phyloP scores from a whole-genome alignment of 2,888 invertebrate species.

The Euplagia quadripunctaria region DNA sequence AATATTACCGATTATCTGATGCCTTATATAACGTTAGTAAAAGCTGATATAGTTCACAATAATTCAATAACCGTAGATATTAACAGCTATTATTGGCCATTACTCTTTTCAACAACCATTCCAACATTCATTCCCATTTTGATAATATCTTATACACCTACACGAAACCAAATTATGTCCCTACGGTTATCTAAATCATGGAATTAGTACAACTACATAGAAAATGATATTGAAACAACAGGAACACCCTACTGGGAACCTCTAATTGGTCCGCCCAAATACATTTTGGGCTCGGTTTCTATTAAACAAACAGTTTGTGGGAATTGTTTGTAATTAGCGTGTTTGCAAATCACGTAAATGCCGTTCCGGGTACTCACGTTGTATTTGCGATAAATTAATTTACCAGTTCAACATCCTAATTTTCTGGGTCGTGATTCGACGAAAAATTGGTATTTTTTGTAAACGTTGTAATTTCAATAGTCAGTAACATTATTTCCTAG shows the following conservation, averaged over 20 bases:
- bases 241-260: conserved; percentile 46
- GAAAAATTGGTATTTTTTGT: not conserved
- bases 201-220: conserved; percentile 34
- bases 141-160: conserved; percentile 41
- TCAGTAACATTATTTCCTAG: not conserved
- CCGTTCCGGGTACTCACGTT: not conserved
- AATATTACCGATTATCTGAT: conserved; percentile 3
- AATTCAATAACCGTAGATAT: conserved; percentile 27
- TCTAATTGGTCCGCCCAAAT: conserved; percentile 48
- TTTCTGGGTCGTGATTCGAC: not conserved
- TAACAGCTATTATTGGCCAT: conserved; percentile 39
- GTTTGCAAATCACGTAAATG: not conserved
- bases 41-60: conserved; percentile 14
- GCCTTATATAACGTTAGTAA: conserved; percentile 21
- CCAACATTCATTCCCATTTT: conserved; percentile 23
- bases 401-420: not conserved
- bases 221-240: conserved; percentile 40
- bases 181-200: conserved; percentile 43
- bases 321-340: conserved; percentile 12
- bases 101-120: conserved; percentile 44
- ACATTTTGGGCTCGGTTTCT: conserved; percentile 6
- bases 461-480: not conserved
- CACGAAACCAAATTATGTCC: conserved; percentile 41
- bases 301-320: conserved; percentile 24
- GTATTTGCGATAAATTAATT: conserved; percentile 10